Conservation (phyloP, 2,888 invertebrate genomes). For the Drosophila parthenogenetica region DNA sequence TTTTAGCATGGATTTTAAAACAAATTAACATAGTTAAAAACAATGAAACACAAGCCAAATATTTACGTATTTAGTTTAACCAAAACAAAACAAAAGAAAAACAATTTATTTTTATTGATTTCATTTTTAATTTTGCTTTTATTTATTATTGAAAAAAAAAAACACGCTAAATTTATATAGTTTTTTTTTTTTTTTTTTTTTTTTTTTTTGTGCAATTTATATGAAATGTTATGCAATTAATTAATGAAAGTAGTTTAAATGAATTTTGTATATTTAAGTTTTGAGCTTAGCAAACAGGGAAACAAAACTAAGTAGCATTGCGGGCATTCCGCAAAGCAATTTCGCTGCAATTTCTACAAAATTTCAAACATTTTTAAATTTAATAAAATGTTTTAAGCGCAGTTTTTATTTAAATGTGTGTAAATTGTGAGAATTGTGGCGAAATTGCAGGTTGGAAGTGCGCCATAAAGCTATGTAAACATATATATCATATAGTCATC, state of each 20-base stretch:
- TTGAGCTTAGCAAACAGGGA: slow-evolving; percentile 33
- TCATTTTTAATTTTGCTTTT: slow-evolving; percentile 17
- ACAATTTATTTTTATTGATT: neutral
- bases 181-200: slow-evolving; percentile 13
- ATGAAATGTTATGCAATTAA: slow-evolving; percentile 14
- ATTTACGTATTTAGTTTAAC: slow-evolving; percentile 48
- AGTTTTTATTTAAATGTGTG: too few relatives aligned
- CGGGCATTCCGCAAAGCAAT: slow-evolving; percentile 11
- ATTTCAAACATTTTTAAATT: neutral
- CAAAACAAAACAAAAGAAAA: slow-evolving; percentile 9
- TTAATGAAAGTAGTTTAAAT: too few relatives aligned
- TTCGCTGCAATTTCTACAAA: neutral
- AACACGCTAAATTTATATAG: neutral
- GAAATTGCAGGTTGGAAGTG: neutral
- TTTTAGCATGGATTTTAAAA: slow-evolving; percentile 5
- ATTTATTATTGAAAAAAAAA: neutral
- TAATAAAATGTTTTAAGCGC: too few relatives aligned
- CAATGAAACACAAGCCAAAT: slow-evolving; percentile 60
- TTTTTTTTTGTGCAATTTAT: slow-evolving; percentile 44
- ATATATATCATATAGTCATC: slow-evolving; percentile 30
- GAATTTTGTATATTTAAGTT: slow-evolving; percentile 13
- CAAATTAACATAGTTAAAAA: slow-evolving; percentile 38
- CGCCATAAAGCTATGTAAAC: neutral
- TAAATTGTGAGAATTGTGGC: neutral
- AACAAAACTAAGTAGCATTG: neutral